Percentiles rank a stretch among this genome's conserved stretches.
These are phyloP conservation scores for Fragum sueziense DNA, from an alignment of 2,888 invertebrate genomes.

Conservation along the genomic window DNA sequence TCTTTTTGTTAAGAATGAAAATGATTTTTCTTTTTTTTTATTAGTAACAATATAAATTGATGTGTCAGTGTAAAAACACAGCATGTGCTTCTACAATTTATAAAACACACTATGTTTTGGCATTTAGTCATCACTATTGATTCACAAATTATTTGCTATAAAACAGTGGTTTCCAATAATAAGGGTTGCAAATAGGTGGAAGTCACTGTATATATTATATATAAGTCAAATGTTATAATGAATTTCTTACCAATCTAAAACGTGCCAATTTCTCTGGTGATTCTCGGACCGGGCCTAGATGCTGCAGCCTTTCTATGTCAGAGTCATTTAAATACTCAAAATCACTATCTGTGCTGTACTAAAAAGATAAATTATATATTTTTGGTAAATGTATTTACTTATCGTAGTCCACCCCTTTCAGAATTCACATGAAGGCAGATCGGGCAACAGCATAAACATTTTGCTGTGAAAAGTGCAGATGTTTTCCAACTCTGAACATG, in stretches of 20 bases:
- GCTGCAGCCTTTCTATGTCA: not conserved
- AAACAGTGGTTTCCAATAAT: not conserved
- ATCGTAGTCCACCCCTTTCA: not conserved
- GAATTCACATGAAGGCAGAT: not conserved
- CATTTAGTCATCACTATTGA: too few species aligned
- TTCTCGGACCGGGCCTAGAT: not conserved
- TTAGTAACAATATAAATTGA: too few species aligned
- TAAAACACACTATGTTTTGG: not conserved
- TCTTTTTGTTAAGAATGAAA: too few species aligned
- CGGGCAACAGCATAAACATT: not conserved
- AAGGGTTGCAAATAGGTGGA: not conserved
- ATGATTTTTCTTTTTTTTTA: too few species aligned
- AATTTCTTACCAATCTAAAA: not conserved
- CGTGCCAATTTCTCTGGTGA: not conserved
- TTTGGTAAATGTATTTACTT: not conserved
- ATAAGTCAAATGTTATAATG: not conserved
- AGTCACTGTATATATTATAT: not conserved
- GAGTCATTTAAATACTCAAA: not conserved
- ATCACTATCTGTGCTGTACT: not conserved
- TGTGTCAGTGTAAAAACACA: too few species aligned
- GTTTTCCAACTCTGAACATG: not conserved
- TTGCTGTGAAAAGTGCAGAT: too few species aligned
- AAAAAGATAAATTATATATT: not conserved
- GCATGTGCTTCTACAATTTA: not conserved
- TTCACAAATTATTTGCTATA: not conserved